Evolutionary conservation across 2,113 vertebrate genomes (phyloP).

Genomic region (Hypanus sabinus): DNA sequence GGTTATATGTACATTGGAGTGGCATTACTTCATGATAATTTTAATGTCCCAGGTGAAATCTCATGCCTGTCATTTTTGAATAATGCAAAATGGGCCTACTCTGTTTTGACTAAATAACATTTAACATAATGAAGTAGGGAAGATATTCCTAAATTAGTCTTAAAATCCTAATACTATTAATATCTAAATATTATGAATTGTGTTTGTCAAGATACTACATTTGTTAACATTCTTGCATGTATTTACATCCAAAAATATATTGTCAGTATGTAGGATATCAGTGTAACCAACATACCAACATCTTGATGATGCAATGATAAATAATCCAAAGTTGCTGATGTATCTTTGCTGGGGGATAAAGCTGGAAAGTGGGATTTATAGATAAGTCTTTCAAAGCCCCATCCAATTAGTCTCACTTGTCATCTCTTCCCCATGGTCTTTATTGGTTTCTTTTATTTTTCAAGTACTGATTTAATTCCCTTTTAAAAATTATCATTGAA

Average conservation of each 20-base stretch:
- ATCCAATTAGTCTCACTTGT: too few species aligned
- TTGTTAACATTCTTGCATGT: background rate
- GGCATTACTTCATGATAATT: background rate
- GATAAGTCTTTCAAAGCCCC: too few species aligned
- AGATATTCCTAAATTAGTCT: background rate
- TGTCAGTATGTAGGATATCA: background rate
- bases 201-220: background rate
- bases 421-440: too few species aligned
- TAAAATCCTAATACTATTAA: background rate
- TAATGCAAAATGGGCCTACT: background rate
- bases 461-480: too few species aligned
- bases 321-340: too few species aligned
- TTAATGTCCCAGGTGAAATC: background rate
- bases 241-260: background rate
- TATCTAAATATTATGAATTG: background rate
- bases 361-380: too few species aligned
- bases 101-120: background rate
- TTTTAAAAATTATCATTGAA: too few species aligned
- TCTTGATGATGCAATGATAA: background rate
- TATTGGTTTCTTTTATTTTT: too few species aligned
- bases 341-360: too few species aligned
- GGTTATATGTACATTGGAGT: background rate
- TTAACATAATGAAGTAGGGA: background rate
- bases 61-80: background rate
- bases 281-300: background rate